Conservation (phyloP, 2,888 invertebrate species). For the Platycheirus albimanus region DNA sequence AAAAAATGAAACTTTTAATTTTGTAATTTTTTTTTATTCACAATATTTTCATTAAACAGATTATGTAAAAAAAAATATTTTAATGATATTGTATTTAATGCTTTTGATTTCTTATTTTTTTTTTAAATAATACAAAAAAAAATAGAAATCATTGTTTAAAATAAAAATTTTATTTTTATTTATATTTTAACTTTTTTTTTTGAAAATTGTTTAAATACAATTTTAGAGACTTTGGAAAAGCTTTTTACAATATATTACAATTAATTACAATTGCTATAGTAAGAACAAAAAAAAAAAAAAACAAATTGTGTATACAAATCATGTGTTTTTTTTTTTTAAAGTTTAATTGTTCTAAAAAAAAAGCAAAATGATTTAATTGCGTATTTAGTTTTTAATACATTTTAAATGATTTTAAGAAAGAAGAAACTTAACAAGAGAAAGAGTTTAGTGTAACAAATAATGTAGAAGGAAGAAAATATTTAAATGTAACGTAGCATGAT, state of each 20-base stretch:
- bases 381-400: slow-evolving; percentile 58
- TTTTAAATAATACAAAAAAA: slow-evolving; percentile 12
- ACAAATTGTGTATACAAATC: slow-evolving; percentile 60
- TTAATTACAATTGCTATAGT: slow-evolving; percentile 36
- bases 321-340: slow-evolving; percentile 48
- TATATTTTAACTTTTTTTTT: slow-evolving; percentile 21
- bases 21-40: slow-evolving; percentile 29
- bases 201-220: slow-evolving; percentile 27
- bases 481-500: slow-evolving; percentile 63
- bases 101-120: too few species aligned
- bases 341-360: too few species aligned
- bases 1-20: slow-evolving; percentile 43
- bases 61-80: slow-evolving; percentile 54
- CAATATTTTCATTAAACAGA: slow-evolving; percentile 38
- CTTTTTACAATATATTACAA: slow-evolving; percentile 58
- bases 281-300: slow-evolving; percentile 10
- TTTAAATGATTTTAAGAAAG: slow-evolving; percentile 63
- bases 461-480: slow-evolving; percentile 54
- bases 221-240: slow-evolving; percentile 69
- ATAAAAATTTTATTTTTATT: slow-evolving; percentile 21
- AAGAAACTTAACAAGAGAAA: slow-evolving; percentile 61
- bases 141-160: slow-evolving; percentile 42
- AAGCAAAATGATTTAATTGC: slow-evolving; percentile 64
- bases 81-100: slow-evolving; percentile 43
- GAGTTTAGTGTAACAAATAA: slow-evolving; percentile 64